Conservation (phyloP, 2,113 vertebrate species). For the Dipodomys stephensi region DNA sequence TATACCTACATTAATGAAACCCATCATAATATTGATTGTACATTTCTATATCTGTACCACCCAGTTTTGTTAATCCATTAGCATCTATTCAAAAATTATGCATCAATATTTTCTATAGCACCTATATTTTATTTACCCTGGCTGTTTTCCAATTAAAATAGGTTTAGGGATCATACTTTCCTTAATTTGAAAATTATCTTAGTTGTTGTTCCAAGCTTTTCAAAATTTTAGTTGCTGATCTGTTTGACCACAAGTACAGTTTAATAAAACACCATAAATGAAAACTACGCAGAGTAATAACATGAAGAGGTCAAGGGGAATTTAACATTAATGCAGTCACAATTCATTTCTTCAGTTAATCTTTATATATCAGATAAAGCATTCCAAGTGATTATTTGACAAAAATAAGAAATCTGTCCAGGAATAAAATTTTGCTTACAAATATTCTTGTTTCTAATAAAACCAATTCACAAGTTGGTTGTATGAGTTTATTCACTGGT, state of each 20-base stretch:
- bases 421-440: constrained; percentile 15
- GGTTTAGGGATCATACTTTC: constrained; percentile 51
- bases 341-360: constrained; percentile 32
- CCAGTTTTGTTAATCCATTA: not conserved
- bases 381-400: constrained; percentile 16
- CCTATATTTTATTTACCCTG: constrained; percentile 32
- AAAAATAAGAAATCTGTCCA: not conserved
- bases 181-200: constrained; percentile 68
- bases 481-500: not conserved
- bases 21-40: not conserved
- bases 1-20: constrained; percentile 64
- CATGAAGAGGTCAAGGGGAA: constrained; percentile 8
- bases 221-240: constrained; percentile 22
- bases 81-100: not conserved
- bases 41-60: constrained; percentile 15
- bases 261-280: constrained; percentile 3
- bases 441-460: constrained; percentile 32
- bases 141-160: constrained; percentile 66
- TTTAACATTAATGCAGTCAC: constrained; percentile 30
- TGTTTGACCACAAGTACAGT: constrained; percentile 32
- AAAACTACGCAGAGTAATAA: constrained; percentile 22
- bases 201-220: constrained; percentile 61
- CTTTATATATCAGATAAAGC: not conserved
- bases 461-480: not conserved
- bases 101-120: constrained; percentile 61